These are phyloP conservation scores for Nephrotoma flavescens DNA, from an alignment of 2,888 invertebrate genomes.

Conservation along the genomic window DNA sequence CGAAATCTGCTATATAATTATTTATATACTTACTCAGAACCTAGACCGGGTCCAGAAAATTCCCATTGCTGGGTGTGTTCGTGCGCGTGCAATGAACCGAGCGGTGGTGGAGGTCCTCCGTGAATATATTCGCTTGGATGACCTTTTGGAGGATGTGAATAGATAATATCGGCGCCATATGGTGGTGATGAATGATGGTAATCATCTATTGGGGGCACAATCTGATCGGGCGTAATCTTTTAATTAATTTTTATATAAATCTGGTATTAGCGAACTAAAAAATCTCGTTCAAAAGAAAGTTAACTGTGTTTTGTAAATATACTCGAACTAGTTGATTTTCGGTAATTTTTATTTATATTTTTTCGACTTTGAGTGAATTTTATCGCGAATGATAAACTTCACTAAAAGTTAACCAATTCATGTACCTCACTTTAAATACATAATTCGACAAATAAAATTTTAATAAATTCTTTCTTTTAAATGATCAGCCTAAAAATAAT, in stretches of 20 bases:
- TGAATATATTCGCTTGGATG: constrained; percentile 26
- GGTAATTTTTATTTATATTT: background rate
- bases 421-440: background rate
- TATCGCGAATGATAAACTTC: background rate
- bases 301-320: background rate
- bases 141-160: constrained; percentile 28
- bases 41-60: constrained; percentile 45
- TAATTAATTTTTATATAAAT: background rate
- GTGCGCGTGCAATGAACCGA: constrained; percentile 27
- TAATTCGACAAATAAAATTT: background rate
- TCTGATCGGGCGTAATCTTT: constrained; percentile 12
- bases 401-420: background rate
- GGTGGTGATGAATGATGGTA: constrained; percentile 13
- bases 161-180: constrained; percentile 26
- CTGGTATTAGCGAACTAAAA: background rate
- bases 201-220: constrained; percentile 27
- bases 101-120: constrained; percentile 19
- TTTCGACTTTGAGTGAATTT: background rate
- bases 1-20: background rate
- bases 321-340: background rate
- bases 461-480: background rate
- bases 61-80: constrained; percentile 40
- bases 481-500: background rate
- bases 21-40: constrained; percentile 39
- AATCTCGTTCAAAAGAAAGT: background rate